Base-by-base conservation (phyloP, 2,888 invertebrate genomes). In the Aspidiotus destructor region DNA sequence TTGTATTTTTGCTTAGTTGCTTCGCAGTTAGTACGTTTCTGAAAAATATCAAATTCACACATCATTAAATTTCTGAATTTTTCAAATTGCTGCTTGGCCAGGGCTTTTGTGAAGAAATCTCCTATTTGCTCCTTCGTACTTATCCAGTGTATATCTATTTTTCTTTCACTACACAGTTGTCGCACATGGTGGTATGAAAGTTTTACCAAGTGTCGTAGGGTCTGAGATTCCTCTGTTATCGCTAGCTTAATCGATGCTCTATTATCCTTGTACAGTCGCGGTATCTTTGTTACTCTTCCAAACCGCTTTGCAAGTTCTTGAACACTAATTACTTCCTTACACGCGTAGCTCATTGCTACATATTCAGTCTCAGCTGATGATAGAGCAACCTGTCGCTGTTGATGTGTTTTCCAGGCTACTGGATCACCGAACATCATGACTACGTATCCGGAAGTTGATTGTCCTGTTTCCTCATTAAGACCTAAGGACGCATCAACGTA, bases 81-180 rank as follows among this genome's bases (percentile, higher is more conserved):
- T 10, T 10, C n/a, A 16, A 55, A 55, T 55, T 55, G 9, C 8
- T 10, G 15, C 16, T 55, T 55, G 15, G 55, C 11, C 13, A 55
- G 55, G 8, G 55, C 8, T 55, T 55, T 55, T 8, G 55, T 55
- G 55, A 55, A 55, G 15, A 55, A 55, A 55, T 55, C 55, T 15
- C 55, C 55, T 15, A 55, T 8, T 16, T 55, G 55, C 9, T 55
- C 10, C 8, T 55, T 55, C 15, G 55, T 55, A n/a, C 55, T 55
- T 13, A 55, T 55, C 55, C 55, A 55, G 10, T 55, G 8, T 55
- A 55, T 15, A 13, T 16, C 8, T 13, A 55, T 55, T 15, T 55
- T 55, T 55, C n/a, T 15, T 16, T 55, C 48, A 8, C 13, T 8
- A 10, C 8, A 8, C 13, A 10, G 48, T 44, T 44, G 48, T 44